Conservation (phyloP, 2,113 vertebrate species). For the Caloenas nicobarica region DNA sequence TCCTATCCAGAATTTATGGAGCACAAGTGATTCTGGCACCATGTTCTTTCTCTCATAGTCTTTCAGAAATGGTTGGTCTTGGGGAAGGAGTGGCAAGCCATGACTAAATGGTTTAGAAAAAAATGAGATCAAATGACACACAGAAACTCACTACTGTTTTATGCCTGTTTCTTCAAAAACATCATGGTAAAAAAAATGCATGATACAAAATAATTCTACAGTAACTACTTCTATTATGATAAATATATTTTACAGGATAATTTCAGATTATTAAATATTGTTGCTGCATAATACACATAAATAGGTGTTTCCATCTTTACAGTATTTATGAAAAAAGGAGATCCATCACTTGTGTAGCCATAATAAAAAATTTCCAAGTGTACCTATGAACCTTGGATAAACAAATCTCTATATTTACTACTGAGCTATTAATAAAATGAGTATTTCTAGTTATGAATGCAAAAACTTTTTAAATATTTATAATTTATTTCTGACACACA, state of each 20-base stretch:
- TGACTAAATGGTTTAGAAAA: background rate
- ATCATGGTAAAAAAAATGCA: background rate
- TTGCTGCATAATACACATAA: background rate
- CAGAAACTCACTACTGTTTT: background rate
- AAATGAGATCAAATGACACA: background rate
- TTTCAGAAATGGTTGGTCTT: background rate
- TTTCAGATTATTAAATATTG: background rate
- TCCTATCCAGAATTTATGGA: background rate
- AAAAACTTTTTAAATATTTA: background rate
- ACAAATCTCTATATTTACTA: background rate
- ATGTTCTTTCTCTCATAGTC: background rate
- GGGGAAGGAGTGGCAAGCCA: background rate
- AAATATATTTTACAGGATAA: background rate
- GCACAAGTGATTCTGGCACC: background rate
- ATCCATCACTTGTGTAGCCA: background rate
- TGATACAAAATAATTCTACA: background rate
- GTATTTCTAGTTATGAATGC: slow-evolving; percentile 7
- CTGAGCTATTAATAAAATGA: background rate
- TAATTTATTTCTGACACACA: background rate
- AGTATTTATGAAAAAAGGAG: background rate
- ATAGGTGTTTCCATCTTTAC: background rate
- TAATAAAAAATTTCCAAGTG: background rate
- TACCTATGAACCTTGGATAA: background rate
- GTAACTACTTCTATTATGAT: background rate
- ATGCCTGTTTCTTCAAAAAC: background rate